Percentiles rank a stretch among this genome's conserved stretches.
Conservation (phyloP, 1,140 invertebrate genomes). For the Drosophila bocqueti region DNA sequence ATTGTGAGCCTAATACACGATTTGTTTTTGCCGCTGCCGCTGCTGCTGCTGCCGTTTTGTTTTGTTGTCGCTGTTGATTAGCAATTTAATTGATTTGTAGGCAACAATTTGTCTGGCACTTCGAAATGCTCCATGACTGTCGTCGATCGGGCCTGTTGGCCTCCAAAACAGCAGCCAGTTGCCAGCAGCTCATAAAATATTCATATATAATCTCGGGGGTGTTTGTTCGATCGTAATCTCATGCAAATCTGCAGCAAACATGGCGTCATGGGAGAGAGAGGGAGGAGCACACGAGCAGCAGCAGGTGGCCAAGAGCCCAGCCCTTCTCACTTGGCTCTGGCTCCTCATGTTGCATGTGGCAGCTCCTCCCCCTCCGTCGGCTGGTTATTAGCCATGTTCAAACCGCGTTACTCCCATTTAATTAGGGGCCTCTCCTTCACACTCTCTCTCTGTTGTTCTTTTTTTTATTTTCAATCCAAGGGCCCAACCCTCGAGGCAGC, state of each 20-base stretch:
- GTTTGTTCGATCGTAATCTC: conserved; percentile 26
- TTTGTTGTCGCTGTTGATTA: conserved; percentile 76
- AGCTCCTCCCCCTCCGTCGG: conserved; percentile 22
- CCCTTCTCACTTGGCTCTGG: conserved; percentile 44
- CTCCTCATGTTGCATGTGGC: conserved; percentile 25
- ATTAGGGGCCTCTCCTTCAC: conserved; percentile 62
- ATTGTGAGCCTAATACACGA: conserved; percentile 73
- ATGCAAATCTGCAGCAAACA: conserved; percentile 50
- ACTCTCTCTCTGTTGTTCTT: conserved; percentile 15
- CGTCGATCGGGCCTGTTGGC: conserved; percentile 44
- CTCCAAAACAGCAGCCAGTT: conserved; percentile 53
- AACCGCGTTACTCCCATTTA: conserved; percentile 71
- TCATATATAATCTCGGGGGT: conserved; percentile 40
- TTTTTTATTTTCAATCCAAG: neutral
- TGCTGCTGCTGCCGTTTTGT: conserved; percentile 66
- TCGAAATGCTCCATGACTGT: conserved; percentile 35
- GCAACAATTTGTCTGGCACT: conserved; percentile 80
- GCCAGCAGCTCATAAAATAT: conserved; percentile 50
- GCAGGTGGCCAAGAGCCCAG: conserved; percentile 52
- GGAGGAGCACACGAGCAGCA: conserved; percentile 41
- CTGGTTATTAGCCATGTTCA: conserved; percentile 69
- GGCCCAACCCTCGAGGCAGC: conserved; percentile 25
- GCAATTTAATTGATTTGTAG: conserved; percentile 84
- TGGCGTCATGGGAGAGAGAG: conserved; percentile 42
- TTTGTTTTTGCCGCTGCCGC: conserved; percentile 42